Evolutionary conservation across 1,140 invertebrate species (phyloP), one percentile per base, ranked within the genome.

Genomic region (Drosophila tropicalis): DNA sequence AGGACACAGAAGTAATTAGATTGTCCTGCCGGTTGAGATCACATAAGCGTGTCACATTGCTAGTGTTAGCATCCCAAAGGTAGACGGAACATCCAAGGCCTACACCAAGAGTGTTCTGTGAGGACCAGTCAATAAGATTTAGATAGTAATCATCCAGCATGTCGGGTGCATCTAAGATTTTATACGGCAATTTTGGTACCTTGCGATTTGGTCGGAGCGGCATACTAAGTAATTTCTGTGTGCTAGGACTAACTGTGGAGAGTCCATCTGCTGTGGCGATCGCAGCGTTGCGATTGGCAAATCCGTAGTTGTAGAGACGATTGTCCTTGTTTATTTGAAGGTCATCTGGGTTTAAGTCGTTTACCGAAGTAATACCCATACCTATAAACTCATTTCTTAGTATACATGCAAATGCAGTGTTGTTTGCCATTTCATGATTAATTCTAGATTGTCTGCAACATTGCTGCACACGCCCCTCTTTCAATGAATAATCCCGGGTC

Each of bases 61-160:
- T 99, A 70, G 98, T 99, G 90, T 97, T 98, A 0, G 98, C 98
- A 79, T 97, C 99, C 99, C 99, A 99, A 56, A 99, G 92, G 93
- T 99, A 99, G 1, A 99, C 98, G 92, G 98, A 99, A 71, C 97
- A 98, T 1, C 98, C 98, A 2, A 99, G 93, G 0, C 98, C 99
- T 12, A 99, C 99, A 92, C 97, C 98, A 17, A 99, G 94, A 5
- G 99, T 97, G 93, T 99, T 99, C 92, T 98, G 97, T 9, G 97
- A 97, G 0, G 98, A 99, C 99, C 99, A 99, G 93, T 99, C 99
- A 3, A 99, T 98, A 54, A 99, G 94, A 93, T 99, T 99, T 25
- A 99, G 92, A 92, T 99, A 99, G 92, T 99, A 99, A 92, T 99
- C 98, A 92, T 99, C 98, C 93, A 99, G 98, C 13, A 99, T 92